These are phyloP conservation scores for Ciconia stormi DNA, from an alignment of 2,113 vertebrate genomes.

Conservation along the genomic window DNA sequence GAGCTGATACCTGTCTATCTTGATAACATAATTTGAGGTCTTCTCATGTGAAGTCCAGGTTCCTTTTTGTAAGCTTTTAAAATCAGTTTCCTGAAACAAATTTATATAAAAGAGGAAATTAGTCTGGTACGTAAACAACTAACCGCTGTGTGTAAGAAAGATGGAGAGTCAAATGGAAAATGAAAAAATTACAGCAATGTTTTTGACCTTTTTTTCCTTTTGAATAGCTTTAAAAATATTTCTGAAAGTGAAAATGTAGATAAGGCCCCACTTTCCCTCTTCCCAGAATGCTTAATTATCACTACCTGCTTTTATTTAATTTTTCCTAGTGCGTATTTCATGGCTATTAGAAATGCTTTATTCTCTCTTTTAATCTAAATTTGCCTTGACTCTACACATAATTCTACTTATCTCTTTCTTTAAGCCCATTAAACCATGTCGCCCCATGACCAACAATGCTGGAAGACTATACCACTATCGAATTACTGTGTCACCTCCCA, in stretches of 20 bases:
- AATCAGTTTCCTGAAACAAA: background rate
- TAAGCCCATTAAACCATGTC: slow-evolving; percentile 88
- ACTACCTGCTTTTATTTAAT: slow-evolving; percentile 40
- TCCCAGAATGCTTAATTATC: background rate
- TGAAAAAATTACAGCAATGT: background rate
- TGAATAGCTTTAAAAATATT: background rate
- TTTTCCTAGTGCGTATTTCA: slow-evolving; percentile 12
- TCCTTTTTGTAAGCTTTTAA: background rate
- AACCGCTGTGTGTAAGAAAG: background rate
- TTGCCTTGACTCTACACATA: slow-evolving; percentile 38
- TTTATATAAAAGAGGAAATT: background rate
- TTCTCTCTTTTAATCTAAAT: slow-evolving; percentile 44
- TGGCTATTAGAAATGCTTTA: slow-evolving; percentile 35
- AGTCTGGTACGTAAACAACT: background rate
- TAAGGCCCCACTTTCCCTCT: background rate
- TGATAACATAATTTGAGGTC: background rate
- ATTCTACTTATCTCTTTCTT: slow-evolving; percentile 23
- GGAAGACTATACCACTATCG: slow-evolving; percentile 95
- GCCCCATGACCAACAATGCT: slow-evolving; percentile 94
- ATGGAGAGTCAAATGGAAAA: background rate
- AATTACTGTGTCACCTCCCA: slow-evolving; percentile 96
- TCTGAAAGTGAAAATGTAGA: background rate
- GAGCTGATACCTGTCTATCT: background rate
- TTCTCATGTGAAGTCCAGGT: background rate
- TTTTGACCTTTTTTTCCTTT: background rate